These are phyloP conservation scores for Desmophyllum pertusum DNA, from an alignment of 92 coral and sea anemone genomes.

Conservation along the genomic window DNA sequence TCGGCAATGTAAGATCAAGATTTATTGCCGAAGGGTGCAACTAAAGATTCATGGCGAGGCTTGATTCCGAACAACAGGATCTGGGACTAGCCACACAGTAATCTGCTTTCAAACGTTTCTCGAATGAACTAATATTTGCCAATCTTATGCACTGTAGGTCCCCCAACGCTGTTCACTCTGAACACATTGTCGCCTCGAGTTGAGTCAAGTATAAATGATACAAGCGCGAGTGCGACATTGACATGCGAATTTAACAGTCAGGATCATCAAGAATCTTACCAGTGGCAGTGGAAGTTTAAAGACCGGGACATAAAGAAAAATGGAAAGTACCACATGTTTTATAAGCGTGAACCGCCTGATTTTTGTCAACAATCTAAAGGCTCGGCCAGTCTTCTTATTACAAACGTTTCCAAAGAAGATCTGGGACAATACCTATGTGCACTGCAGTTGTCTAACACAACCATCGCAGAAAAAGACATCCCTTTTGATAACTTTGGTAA, in stretches of 20 bases:
- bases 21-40: too few relatives aligned
- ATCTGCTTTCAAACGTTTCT: too few relatives aligned
- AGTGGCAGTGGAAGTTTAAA: constrained; percentile 5
- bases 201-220: background rate
- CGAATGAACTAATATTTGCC: background rate
- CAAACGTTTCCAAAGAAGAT: background rate
- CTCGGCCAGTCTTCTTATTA: background rate
- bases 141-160: background rate
- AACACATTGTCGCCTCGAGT: background rate
- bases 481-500: background rate
- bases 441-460: background rate
- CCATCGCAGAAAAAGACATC: background rate
- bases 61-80: too few relatives aligned
- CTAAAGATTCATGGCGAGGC: too few relatives aligned
- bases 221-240: too few relatives aligned
- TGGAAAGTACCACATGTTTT: background rate
- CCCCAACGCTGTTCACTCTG: background rate
- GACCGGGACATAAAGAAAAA: background rate
- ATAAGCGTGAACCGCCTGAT: background rate
- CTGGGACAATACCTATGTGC: background rate
- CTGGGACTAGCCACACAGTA: too few relatives aligned
- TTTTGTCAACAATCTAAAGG: background rate
- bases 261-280: background rate
- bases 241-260: background rate
- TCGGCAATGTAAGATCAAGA: too few relatives aligned